Evolutionary conservation across 2,888 invertebrate genomes (phyloP), one percentile per base, ranked within the genome.

Genomic region (Carabus problematicus): DNA sequence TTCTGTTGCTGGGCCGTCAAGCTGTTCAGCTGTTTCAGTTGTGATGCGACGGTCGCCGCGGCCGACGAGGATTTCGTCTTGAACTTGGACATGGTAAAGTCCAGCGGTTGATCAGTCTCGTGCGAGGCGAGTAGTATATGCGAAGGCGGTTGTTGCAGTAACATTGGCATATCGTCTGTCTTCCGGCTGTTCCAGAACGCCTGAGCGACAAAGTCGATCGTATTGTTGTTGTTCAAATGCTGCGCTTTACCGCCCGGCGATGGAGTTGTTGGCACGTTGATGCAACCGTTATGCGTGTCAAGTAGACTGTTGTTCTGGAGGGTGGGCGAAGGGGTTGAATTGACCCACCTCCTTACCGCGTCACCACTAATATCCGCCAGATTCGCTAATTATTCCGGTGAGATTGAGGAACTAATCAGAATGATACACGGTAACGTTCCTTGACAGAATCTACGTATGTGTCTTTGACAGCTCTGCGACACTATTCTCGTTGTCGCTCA

Each of bases 31-130:
- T 81, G 79, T 72, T 81, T 81, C 39, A 81, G 74, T 70, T 81
- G 80, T 45, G 80, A 79, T 70, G 79, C 79, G 74, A 80, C 79
- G 70, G 80, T 75, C 68, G 72, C 58, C 69, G 71, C 49, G 67
- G 71, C 70, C 29, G 78, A 73, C 39, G 77, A 72, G 11, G 77
- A 73, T 76, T 81, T 82, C 75, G 82, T 80, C 73, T 82, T 82
- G 72, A 86, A 82, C 71, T 86, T 85, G 72, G 86, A 86, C 85
- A 90, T 89, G 80, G 90, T 90, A 83, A 90, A 91, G 85, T 91
- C 91, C 76, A 90, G 84, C 75, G 90, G 90, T 82, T 90, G 90
- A 80, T 87, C 87, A 70, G 81, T 70, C 78, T 82, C 75, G 78
- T 72, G 66, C 8, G 14, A 14, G 45, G 14, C 84, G 81, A 81